phyloP scores from a whole-genome alignment of 2,888 invertebrate species.

The Escarpia spicata region DNA sequence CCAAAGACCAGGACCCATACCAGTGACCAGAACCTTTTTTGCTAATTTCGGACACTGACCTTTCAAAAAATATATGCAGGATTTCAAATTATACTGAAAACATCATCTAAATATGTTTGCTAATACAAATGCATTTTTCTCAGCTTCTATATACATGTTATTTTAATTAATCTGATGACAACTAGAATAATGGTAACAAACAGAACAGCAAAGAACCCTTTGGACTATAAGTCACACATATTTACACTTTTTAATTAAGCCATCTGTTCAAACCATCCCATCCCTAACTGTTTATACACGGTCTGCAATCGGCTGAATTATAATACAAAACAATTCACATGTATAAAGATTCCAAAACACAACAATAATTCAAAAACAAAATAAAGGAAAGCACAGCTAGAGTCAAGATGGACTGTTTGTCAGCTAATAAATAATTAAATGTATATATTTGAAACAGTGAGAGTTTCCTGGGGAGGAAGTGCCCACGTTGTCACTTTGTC shows the following conservation, averaged over 20 bases:
- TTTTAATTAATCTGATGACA: neutral
- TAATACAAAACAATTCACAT: neutral
- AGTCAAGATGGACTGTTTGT: neutral
- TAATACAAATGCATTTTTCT: neutral
- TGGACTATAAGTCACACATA: neutral
- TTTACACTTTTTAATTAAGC: neutral
- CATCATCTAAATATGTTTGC: neutral
- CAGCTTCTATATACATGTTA: neutral
- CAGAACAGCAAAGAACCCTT: neutral
- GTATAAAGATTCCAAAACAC: conserved; percentile 11
- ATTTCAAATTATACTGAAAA: neutral
- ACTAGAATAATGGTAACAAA: neutral
- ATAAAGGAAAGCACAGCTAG: neutral
- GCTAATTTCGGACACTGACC: neutral
- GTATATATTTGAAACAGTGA: neutral
- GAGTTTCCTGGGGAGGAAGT: neutral
- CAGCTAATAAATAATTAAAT: conserved; percentile 13
- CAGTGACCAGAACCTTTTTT: neutral
- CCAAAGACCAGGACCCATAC: neutral
- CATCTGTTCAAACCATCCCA: neutral
- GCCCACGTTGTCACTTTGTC: neutral
- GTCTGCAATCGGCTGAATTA: neutral
- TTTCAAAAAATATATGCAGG: neutral
- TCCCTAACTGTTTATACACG: neutral
- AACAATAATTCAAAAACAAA: neutral